Conservation (phyloP, 2,113 vertebrate species). For the Protomyctophum bolini region DNA sequence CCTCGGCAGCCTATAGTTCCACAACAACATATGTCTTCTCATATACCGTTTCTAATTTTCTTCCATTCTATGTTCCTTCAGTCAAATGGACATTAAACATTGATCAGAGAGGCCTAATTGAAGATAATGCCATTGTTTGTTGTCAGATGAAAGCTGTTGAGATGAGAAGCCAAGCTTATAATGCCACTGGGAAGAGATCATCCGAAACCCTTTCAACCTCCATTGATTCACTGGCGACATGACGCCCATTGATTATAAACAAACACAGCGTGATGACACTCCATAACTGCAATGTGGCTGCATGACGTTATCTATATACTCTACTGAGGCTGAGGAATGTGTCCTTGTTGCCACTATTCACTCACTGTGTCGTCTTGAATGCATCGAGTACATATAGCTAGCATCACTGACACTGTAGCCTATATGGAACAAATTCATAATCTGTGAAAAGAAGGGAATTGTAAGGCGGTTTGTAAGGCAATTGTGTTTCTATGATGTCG, state of each 20-base stretch:
- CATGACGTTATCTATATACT: background rate
- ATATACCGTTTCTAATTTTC: background rate
- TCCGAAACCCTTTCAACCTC: conserved; percentile 56
- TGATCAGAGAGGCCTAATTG: conserved; percentile 48
- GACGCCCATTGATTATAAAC: conserved; percentile 62
- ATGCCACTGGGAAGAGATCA: conserved; percentile 60
- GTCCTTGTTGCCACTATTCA: background rate
- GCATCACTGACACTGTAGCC: background rate
- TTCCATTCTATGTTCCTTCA: background rate
- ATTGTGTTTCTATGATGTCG: background rate
- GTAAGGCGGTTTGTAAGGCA: too few relatives aligned
- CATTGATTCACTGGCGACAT: conserved; percentile 64
- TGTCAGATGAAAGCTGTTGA: conserved; percentile 60
- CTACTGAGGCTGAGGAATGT: background rate
- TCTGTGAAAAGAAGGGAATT: background rate
- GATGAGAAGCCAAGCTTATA: conserved; percentile 53
- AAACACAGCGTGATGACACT: conserved; percentile 55
- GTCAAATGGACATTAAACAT: conserved; percentile 15
- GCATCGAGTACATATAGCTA: background rate
- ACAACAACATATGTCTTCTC: background rate
- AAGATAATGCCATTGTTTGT: conserved; percentile 48
- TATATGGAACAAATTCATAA: background rate
- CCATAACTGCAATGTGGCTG: conserved; percentile 2
- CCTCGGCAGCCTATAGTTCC: background rate
- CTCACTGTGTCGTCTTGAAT: background rate